These are phyloP conservation scores for Tapera naevia DNA, from an alignment of 2,797 vertebrate species.

Conservation along the genomic window DNA sequence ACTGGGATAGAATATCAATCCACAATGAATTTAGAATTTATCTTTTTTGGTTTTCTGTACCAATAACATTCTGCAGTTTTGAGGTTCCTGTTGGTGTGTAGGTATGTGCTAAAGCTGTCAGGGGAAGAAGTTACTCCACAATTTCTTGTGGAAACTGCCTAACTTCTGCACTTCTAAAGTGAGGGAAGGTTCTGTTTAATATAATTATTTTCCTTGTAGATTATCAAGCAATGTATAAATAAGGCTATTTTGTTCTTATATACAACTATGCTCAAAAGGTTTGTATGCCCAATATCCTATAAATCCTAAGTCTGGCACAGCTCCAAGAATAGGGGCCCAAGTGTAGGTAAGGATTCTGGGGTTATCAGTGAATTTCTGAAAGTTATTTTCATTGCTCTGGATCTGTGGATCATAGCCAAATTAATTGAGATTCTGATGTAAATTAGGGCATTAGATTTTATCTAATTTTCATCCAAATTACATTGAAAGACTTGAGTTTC, in stretches of 20 bases:
- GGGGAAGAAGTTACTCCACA: accelerated
- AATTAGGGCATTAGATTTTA: background rate
- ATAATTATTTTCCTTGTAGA: background rate
- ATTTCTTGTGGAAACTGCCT: background rate
- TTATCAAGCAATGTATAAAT: background rate
- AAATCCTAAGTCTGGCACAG: background rate
- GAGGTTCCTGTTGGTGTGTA: background rate
- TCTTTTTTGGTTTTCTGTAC: background rate
- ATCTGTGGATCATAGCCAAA: background rate
- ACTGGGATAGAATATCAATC: background rate
- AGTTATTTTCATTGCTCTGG: background rate
- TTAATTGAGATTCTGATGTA: background rate
- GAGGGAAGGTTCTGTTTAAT: background rate
- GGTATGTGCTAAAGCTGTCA: background rate
- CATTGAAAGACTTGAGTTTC: background rate
- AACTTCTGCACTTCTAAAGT: background rate
- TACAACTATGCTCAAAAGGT: background rate
- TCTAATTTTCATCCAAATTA: background rate
- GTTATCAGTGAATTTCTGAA: background rate
- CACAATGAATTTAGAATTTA: background rate
- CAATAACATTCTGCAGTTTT: background rate
- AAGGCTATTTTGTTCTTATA: background rate
- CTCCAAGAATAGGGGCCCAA: background rate
- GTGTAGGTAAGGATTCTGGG: background rate
- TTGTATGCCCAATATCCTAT: background rate